Conservation (phyloP, 2,797 vertebrate species). For the Anomalospiza imberbis region DNA sequence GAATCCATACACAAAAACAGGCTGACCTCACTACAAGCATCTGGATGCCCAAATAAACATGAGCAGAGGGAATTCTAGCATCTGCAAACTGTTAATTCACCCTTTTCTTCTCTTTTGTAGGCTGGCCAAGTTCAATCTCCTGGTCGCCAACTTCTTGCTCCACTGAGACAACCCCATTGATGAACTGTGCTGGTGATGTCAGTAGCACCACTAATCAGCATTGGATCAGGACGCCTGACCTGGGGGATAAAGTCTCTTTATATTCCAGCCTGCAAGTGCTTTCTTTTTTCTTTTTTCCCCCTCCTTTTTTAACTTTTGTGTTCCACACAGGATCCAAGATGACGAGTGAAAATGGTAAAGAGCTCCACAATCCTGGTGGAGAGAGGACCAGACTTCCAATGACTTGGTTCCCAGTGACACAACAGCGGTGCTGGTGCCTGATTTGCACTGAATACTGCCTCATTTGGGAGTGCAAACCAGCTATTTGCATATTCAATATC, state of each 20-base stretch:
- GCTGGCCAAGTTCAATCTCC: slow-evolving; percentile 52
- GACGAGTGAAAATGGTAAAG: neutral
- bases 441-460: neutral
- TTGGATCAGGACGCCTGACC: neutral
- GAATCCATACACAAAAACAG: neutral
- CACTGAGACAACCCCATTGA: slow-evolving; percentile 20
- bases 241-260: slow-evolving; percentile 19
- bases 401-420: neutral
- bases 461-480: neutral
- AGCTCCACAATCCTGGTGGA: neutral
- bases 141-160: slow-evolving; percentile 56
- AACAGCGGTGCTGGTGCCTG: neutral
- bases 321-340: neutral
- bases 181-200: slow-evolving; percentile 57
- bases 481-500: neutral
- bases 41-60: slow-evolving; percentile 48
- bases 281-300: rapidly evolving
- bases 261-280: neutral
- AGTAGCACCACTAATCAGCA: slow-evolving; percentile 55
- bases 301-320: neutral
- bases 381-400: rapidly evolving
- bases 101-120: slow-evolving; percentile 59
- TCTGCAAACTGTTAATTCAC: slow-evolving; percentile 65
- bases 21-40: slow-evolving; percentile 29
- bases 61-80: slow-evolving; percentile 39